Conservation (phyloP, 1,140 invertebrate genomes). For the Eueides isabella region DNA sequence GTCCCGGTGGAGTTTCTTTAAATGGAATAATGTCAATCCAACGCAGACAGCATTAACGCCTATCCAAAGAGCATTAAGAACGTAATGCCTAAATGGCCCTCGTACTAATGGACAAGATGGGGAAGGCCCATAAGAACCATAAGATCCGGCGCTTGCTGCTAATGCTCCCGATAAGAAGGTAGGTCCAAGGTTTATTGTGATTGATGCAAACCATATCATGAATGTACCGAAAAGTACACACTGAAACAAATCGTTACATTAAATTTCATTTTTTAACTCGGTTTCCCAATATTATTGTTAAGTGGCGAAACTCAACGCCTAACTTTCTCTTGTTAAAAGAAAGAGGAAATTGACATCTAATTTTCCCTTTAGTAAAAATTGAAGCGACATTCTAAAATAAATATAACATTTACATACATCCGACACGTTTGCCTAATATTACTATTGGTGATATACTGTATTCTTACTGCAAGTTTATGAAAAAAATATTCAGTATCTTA, state of each 20-base stretch:
- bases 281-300: too few relatives aligned
- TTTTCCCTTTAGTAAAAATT: too few relatives aligned
- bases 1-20: constrained; percentile 92
- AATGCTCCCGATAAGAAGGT: constrained; percentile 94
- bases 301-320: too few relatives aligned
- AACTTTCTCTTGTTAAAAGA: too few relatives aligned
- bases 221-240: constrained; percentile 95
- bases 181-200: constrained; percentile 95
- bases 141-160: constrained; percentile 90
- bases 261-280: neutral
- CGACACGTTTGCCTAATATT: too few relatives aligned
- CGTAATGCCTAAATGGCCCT: constrained; percentile 92
- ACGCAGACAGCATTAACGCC: constrained; percentile 93
- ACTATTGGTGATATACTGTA: too few relatives aligned
- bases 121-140: constrained; percentile 83
- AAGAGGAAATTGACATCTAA: too few relatives aligned
- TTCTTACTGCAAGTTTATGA: neutral
- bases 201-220: constrained; percentile 96
- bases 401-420: too few relatives aligned
- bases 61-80: constrained; percentile 95
- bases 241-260: constrained; percentile 79
- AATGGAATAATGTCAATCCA: constrained; percentile 91
- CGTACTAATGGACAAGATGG: constrained; percentile 92
- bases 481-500: neutral
- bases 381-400: too few relatives aligned